phyloP scores from a whole-genome alignment of 2,888 invertebrate species.

The Sisyra nigra region DNA sequence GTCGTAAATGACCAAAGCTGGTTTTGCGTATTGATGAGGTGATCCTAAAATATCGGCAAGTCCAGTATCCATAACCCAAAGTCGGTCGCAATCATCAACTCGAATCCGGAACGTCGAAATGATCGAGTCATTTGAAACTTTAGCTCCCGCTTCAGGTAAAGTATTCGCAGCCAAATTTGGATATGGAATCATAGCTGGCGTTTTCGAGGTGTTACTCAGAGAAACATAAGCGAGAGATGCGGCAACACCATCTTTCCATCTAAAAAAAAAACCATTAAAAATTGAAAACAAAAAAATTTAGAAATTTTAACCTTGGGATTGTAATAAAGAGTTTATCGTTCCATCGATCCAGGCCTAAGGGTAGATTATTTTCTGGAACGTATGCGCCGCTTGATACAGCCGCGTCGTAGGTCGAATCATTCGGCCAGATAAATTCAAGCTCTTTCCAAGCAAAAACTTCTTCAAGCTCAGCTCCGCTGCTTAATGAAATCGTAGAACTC shows the following conservation, averaged over 20 bases:
- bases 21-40: conserved; percentile 41
- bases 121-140: conserved; percentile 36
- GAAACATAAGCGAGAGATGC: conserved; percentile 52
- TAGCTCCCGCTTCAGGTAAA: conserved; percentile 38
- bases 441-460: conserved; percentile 55
- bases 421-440: conserved; percentile 49
- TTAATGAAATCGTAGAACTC: too few species aligned
- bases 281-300: not conserved
- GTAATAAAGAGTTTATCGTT: conserved; percentile 52
- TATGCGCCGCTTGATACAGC: conserved; percentile 44
- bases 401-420: conserved; percentile 35
- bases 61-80: conserved; percentile 73
- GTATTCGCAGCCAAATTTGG: conserved; percentile 66
- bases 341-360: conserved; percentile 55
- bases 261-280: conserved; percentile 17
- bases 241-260: conserved; percentile 50
- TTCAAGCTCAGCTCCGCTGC: conserved; percentile 17
- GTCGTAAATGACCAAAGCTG: conserved; percentile 54
- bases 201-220: conserved; percentile 39
- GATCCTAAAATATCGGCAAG: conserved; percentile 55
- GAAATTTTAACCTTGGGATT: conserved; percentile 37
- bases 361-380: conserved; percentile 47
- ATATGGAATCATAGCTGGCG: conserved; percentile 57
- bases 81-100: conserved; percentile 59
- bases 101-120: conserved; percentile 57